phyloP scores from a whole-genome alignment of 2,797 vertebrate species.

The Platalea minor region DNA sequence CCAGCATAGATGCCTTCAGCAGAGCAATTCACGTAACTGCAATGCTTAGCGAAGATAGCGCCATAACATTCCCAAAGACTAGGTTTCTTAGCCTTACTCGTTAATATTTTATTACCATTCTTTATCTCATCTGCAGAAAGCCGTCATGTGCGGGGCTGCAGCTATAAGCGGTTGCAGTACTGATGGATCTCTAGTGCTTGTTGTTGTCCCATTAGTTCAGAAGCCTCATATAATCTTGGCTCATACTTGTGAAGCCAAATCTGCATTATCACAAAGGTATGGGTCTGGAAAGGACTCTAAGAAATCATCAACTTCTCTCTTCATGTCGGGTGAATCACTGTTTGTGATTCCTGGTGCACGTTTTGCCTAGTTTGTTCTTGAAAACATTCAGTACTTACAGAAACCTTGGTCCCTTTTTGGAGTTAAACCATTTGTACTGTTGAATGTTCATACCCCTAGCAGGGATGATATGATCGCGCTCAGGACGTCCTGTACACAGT shows the following conservation, averaged over 20 bases:
- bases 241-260: not conserved
- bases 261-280: not conserved
- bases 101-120: not conserved
- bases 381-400: not conserved
- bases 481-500: not conserved
- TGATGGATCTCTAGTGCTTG: not conserved
- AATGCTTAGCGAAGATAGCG: not conserved
- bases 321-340: not conserved
- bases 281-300: not conserved
- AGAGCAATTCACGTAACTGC: rapidly evolving
- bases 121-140: not conserved
- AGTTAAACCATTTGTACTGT: not conserved
- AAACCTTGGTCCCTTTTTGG: not conserved
- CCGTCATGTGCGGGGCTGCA: not conserved
- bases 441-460: not conserved
- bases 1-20: not conserved
- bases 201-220: not conserved
- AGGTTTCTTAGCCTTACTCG: not conserved
- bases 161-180: not conserved
- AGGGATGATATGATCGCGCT: not conserved
- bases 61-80: not conserved
- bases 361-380: not conserved
- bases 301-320: not conserved
- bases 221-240: not conserved
- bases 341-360: not conserved